Percentiles rank a stretch among this genome's conserved stretches.
Conservation (phyloP, 1,140 invertebrate genomes). For the Dolichoris vasculosae region DNA sequence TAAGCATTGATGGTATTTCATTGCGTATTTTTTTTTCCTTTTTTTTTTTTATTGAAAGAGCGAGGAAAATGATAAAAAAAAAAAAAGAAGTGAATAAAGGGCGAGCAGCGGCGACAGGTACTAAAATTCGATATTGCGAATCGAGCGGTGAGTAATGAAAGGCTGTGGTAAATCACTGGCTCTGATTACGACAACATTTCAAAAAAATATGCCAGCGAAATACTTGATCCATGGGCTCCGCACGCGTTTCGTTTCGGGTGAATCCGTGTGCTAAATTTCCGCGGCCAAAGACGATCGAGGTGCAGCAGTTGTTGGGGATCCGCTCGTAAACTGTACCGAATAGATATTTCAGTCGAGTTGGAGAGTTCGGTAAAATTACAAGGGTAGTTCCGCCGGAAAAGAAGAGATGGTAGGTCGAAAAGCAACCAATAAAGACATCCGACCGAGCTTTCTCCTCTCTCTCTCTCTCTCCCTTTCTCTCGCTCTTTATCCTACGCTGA, state of each 20-base stretch:
- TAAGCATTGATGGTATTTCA: too few species aligned
- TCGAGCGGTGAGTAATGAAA: not conserved
- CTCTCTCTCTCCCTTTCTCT: conserved; percentile 24
- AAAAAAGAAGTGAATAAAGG: too few species aligned
- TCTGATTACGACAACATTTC: not conserved
- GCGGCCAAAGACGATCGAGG: not conserved
- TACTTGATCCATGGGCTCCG: not conserved
- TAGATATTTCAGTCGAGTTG: conserved; percentile 7
- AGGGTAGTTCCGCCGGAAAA: conserved; percentile 20
- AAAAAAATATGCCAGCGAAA: not conserved
- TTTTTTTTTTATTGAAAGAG: too few species aligned
- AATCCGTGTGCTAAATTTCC: not conserved
- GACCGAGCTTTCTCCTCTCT: conserved; percentile 39
- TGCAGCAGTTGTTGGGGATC: not conserved
- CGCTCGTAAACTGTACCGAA: not conserved
- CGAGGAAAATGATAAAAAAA: too few species aligned
- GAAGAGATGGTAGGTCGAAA: not conserved
- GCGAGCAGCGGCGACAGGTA: too few species aligned
- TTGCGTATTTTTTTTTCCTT: too few species aligned
- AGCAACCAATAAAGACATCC: conserved; percentile 58
- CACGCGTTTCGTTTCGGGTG: not conserved
- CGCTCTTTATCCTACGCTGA: not conserved
- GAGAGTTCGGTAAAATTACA: conserved; percentile 19
- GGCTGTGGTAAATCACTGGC: not conserved
- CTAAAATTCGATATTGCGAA: too few species aligned